Percentiles rank a stretch among this genome's conserved stretches.
These are phyloP conservation scores for Cherax quadricarinatus DNA, from an alignment of 1,140 invertebrate species.

Conservation along the genomic window DNA sequence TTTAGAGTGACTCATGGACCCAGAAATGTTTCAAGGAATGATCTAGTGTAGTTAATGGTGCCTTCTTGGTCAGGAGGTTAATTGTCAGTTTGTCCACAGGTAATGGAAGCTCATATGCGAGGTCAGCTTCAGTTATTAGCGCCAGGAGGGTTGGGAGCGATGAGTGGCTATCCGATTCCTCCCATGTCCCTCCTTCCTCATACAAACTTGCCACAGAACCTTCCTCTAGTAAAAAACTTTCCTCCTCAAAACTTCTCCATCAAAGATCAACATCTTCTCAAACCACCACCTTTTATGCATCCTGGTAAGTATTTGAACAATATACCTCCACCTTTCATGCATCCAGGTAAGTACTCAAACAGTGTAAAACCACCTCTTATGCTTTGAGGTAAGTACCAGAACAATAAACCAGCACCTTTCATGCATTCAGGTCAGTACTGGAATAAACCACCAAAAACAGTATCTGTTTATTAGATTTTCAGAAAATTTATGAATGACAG, in stretches of 20 bases:
- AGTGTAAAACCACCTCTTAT: conserved; percentile 87
- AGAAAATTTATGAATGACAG: not conserved
- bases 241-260: conserved; percentile 90
- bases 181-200: conserved; percentile 79
- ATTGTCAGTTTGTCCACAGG: conserved; percentile 45
- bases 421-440: conserved; percentile 87
- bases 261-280: conserved; percentile 95
- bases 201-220: conserved; percentile 84
- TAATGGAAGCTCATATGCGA: conserved; percentile 54
- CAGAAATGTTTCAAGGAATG: not conserved
- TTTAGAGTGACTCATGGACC: not conserved
- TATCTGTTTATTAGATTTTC: conserved; percentile 3
- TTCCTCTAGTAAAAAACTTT: conserved; percentile 86
- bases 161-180: conserved; percentile 43
- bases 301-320: conserved; percentile 82
- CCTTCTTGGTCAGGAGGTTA: not conserved
- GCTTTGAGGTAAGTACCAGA: conserved; percentile 84
- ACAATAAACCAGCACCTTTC: conserved; percentile 85
- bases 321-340: conserved; percentile 89
- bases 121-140: conserved; percentile 56
- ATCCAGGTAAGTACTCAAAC: conserved; percentile 82
- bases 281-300: conserved; percentile 92
- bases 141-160: conserved; percentile 42
- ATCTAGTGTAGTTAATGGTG: not conserved
- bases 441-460: too few relatives aligned